Conservation (phyloP, 2,888 invertebrate species). For the Synergus gifuensis region DNA sequence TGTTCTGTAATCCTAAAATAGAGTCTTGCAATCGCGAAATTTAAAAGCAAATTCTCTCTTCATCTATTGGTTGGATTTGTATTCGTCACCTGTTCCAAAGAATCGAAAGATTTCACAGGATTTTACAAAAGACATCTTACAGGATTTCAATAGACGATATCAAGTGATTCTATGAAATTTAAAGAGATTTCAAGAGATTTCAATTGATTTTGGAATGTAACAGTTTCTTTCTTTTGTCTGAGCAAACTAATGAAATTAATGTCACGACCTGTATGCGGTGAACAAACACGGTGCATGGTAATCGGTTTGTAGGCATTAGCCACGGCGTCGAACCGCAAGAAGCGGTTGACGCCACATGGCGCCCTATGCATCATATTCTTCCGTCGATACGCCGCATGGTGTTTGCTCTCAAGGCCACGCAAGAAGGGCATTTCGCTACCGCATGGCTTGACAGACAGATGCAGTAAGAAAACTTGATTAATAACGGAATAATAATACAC, state of each 20-base stretch:
- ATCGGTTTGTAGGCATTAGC: constrained; percentile 52
- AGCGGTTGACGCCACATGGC: constrained; percentile 62
- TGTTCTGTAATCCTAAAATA: too few species aligned
- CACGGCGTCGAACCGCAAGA: constrained; percentile 30
- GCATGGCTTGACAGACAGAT: constrained; percentile 58
- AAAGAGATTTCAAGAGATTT: too few species aligned
- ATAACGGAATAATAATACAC: constrained; percentile 74
- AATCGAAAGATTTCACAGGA: too few species aligned
- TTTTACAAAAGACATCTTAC: too few species aligned
- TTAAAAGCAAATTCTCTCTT: too few species aligned
- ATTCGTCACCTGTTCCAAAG: too few species aligned
- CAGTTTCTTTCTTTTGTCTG: too few species aligned
- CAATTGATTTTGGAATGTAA: too few species aligned
- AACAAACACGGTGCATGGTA: constrained; percentile 52
- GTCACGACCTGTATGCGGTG: constrained; percentile 34
- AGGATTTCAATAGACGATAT: too few species aligned
- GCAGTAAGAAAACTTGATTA: constrained; percentile 72
- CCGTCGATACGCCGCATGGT: constrained; percentile 63
- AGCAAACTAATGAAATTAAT: constrained; percentile 32
- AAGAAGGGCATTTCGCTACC: constrained; percentile 67
- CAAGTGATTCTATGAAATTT: too few species aligned
- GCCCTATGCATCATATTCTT: constrained; percentile 66
- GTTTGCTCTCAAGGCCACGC: constrained; percentile 54
- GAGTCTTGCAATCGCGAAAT: too few species aligned
- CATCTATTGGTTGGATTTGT: too few species aligned